phyloP scores from a whole-genome alignment of 2,113 vertebrate species.

The Sprattus sprattus region DNA sequence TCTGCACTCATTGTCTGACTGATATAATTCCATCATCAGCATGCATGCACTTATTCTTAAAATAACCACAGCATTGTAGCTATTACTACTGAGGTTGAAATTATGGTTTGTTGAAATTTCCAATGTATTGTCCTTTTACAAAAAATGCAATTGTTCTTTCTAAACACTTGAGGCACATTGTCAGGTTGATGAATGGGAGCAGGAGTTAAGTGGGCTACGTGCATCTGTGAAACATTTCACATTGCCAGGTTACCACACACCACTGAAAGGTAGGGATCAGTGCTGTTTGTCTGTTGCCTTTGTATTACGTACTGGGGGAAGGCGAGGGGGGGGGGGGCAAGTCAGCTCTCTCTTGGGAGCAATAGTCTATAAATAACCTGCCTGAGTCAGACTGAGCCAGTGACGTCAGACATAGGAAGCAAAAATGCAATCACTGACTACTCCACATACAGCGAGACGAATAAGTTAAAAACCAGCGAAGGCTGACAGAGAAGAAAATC shows the following conservation, averaged over 20 bases:
- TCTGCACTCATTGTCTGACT: background rate
- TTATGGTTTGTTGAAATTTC: too few species aligned
- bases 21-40: background rate
- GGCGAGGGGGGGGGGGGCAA: background rate
- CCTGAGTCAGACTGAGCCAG: slow-evolving; percentile 44
- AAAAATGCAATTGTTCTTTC: background rate
- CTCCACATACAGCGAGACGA: background rate
- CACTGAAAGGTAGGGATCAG: slow-evolving; percentile 2
- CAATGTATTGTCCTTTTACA: background rate
- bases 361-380: slow-evolving; percentile 54
- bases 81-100: too few species aligned
- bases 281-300: slow-evolving; percentile 29
- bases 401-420: slow-evolving; percentile 16
- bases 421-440: background rate
- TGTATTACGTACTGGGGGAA: background rate
- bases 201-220: background rate
- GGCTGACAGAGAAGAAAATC: background rate
- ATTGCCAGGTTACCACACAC: background rate
- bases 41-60: too few species aligned
- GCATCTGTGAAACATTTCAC: slow-evolving; percentile 25
- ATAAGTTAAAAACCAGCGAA: background rate
- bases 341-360: slow-evolving; percentile 38
- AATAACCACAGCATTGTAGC: too few species aligned
- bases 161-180: background rate
- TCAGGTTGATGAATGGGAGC: background rate